Percentiles rank a stretch among this genome's conserved stretches.
These are phyloP conservation scores for Hypothenemus hampei DNA, from an alignment of 1,140 invertebrate species.

Conservation along the genomic window DNA sequence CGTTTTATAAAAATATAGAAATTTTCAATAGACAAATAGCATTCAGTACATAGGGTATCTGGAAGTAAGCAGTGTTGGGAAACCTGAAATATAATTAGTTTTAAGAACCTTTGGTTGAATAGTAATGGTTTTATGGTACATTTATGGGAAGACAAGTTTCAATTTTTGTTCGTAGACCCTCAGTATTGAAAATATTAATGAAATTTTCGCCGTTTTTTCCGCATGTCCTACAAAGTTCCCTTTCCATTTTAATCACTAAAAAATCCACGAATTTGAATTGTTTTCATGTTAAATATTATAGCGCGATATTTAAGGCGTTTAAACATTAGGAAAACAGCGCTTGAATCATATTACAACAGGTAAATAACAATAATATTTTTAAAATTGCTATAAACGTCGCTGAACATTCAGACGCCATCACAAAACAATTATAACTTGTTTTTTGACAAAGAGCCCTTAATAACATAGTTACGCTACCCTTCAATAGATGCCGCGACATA, in stretches of 20 bases:
- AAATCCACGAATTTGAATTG: constrained; percentile 4
- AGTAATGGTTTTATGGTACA: too few relatives aligned
- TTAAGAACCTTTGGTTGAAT: too few relatives aligned
- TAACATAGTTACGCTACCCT: too few relatives aligned
- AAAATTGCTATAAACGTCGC: too few relatives aligned
- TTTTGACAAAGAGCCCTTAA: too few relatives aligned
- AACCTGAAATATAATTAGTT: constrained; percentile 41
- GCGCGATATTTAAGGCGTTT: constrained; percentile 2
- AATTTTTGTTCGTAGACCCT: constrained; percentile 42
- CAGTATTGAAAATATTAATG: constrained; percentile 41
- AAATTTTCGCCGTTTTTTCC: constrained; percentile 33
- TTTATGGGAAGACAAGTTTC: constrained; percentile 44
- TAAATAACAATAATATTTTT: too few relatives aligned
- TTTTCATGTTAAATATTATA: constrained; percentile 3
- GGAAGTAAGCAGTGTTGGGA: constrained; percentile 39
- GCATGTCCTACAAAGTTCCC: constrained; percentile 41
- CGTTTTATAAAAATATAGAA: constrained; percentile 43
- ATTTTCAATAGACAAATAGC: constrained; percentile 36
- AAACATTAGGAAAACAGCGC: too few relatives aligned
- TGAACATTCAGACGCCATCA: too few relatives aligned
- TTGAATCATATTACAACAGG: too few relatives aligned
- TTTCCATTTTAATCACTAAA: constrained; percentile 33
- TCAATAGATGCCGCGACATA: too few relatives aligned
- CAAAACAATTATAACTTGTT: too few relatives aligned
- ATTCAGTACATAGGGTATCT: constrained; percentile 40